Base-by-base conservation (phyloP, 2,888 invertebrate species). In the Amphipyra tragopoginis region DNA sequence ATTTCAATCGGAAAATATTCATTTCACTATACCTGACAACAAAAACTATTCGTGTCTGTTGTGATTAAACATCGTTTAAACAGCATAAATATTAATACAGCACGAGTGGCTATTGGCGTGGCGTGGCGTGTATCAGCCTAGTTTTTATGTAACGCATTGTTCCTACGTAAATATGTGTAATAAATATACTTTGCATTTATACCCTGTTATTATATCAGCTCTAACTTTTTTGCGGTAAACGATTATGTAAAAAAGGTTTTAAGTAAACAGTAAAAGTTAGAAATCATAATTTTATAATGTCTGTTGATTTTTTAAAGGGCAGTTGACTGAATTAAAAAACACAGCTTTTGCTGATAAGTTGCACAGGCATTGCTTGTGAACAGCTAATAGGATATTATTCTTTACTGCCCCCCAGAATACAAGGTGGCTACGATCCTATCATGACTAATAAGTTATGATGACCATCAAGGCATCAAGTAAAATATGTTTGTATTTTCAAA, bases 31-130 rank as follows among this genome's bases (percentile, higher is more conserved):
- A 72, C 56, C 65, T 65, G 52, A 60, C 61, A 58, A 63, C 56
- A 79, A 77, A 77, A 77, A 75, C 48, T 44, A 61, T 87, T 87
- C 89, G 87, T 88, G 89, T 82, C 82, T 78, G 76, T 82, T 83
- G 90, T 89, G 88, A 91, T 92, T 91, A 92, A 86, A 82, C 90
- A 91, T 85, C 92, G 91, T 91, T 93, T 93, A 92, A 87, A 86
- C 82, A 82, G 81, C 86, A 91, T 92, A 85, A 89, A 92, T 93
- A 92, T 92, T 93, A 90, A 92, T 92, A 88, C 81, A 80, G 82
- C 79, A 86, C 85, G 84, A 83, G 85, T 85, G 79, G 82, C 80
- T 88, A 84, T 75, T 68, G 76, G 78, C 82, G 72, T 84, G 70
- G 90, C 90, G 90, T 92, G 90, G 77, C 86, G 80, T 71, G 74